Conservation (phyloP, 2,113 vertebrate species). For the Tursiops truncatus region DNA sequence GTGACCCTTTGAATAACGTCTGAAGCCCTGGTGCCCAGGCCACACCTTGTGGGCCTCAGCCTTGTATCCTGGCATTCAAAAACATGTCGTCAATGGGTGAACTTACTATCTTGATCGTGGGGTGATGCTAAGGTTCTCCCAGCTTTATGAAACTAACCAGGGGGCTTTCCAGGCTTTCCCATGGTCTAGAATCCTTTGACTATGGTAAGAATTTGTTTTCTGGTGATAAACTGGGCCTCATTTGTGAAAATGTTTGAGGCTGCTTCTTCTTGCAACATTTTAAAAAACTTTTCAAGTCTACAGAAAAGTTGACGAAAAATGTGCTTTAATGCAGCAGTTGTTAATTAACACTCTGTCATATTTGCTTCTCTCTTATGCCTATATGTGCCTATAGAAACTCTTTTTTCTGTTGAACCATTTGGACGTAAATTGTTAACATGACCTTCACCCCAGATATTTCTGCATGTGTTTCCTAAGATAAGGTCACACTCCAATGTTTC, state of each 20-base stretch:
- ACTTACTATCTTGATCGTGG: fast-evolving
- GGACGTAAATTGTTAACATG: not conserved
- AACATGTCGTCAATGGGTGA: not conserved
- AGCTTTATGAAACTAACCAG: not conserved
- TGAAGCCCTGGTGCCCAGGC: not conserved
- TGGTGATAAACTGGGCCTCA: not conserved
- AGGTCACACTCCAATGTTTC: not conserved
- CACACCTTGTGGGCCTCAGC: not conserved
- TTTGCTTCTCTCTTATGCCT: too few relatives aligned
- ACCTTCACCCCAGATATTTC: not conserved
- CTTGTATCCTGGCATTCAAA: not conserved
- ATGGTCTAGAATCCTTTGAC: not conserved
- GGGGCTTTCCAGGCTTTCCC: not conserved
- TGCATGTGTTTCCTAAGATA: not conserved
- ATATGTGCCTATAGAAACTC: fast-evolving
- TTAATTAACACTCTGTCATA: fast-evolving
- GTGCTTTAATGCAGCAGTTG: fast-evolving
- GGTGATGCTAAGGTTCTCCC: not conserved
- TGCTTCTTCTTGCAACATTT: not conserved
- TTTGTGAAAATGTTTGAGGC: not conserved
- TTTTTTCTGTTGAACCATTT: not conserved
- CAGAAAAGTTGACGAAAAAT: not conserved
- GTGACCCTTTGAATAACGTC: not conserved
- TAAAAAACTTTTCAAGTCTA: not conserved
- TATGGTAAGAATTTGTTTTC: not conserved